phyloP scores from a whole-genome alignment of 1,140 invertebrate genomes.

The Lepidostoma basale region DNA sequence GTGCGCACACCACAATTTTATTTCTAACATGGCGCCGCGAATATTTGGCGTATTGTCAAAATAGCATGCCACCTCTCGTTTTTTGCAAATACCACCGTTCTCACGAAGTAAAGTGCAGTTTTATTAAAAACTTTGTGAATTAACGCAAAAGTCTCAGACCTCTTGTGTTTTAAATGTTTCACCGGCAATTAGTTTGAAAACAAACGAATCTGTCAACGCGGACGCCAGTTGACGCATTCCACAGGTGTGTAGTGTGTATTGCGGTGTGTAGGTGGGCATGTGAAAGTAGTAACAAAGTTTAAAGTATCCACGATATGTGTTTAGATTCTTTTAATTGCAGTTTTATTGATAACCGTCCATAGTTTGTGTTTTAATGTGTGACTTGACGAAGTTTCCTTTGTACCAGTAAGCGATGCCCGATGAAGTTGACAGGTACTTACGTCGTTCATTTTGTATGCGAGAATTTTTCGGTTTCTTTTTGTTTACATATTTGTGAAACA shows the following conservation, averaged over 20 bases:
- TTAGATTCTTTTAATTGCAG: slow-evolving; percentile 4
- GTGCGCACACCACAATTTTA: too few relatives aligned
- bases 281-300: slow-evolving; percentile 31
- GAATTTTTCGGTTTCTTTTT: slow-evolving; percentile 8
- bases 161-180: background rate
- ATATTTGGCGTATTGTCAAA: slow-evolving; percentile 29
- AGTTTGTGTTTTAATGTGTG: slow-evolving; percentile 11
- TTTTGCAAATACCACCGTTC: slow-evolving; percentile 16
- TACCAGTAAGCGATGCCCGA: background rate
- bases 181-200: slow-evolving; percentile 7
- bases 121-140: background rate
- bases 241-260: too few relatives aligned
- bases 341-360: slow-evolving; percentile 10
- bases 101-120: slow-evolving; percentile 2
- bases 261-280: slow-evolving; percentile 28
- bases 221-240: slow-evolving; percentile 30
- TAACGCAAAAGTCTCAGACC: background rate
- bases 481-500: background rate
- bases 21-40: slow-evolving; percentile 34
- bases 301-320: slow-evolving; percentile 7
- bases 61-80: slow-evolving; percentile 31
- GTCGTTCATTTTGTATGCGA: slow-evolving; percentile 7
- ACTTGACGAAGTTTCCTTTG: background rate
- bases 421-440: slow-evolving; percentile 1
- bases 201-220: slow-evolving; percentile 31